Evolutionary conservation across 2,797 vertebrate genomes (phyloP), one percentile per base, ranked within the genome.

Genomic region (Spatula versicolor): DNA sequence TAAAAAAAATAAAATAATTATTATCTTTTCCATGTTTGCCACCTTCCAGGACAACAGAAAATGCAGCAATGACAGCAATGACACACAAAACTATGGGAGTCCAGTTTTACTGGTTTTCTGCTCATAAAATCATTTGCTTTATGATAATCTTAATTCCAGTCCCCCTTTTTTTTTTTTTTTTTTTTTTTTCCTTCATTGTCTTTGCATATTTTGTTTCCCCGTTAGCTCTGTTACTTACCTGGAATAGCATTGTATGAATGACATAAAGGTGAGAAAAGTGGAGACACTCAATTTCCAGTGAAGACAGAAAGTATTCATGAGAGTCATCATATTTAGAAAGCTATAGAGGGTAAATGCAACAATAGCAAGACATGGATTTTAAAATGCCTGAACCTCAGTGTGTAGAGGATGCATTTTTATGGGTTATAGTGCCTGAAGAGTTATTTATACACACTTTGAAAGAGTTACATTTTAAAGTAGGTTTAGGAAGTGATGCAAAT

Each of bases 41-140:
- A 26, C 28, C 11, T 62, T 23, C 18, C 28, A 16, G 22, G 13
- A 64, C 43, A 84, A n/a, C 12, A 62, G 41, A 90, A 78, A 91
- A 76, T 5, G 3, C 37, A 28, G 5, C n/a, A 25, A 68, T 0
- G 0, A 66, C 41, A 28, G 6, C 35, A 25, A 72, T 0, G 0
- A 66, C 33, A 41, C 31, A 35, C 11, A 45, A 73, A 79, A 9
- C 11, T 33, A 7, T 33, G 20, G 14, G 22, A 81, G 33, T 50
- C 11, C 22, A 62, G 31, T 2, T 45, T 37, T n/a, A 26, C 13
- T 39, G 4, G 7, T 52, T 73, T 37, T 76, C 43, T 73, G 37
- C 35, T 30, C 22, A 50, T 33, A 45, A 85, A 85, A 79, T 55
- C 22, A 33, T 28, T 16, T 55, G 23, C 6, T 88, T 77, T 88